A percentile compares a stretch with the other conserved stretches of the same genome.
phyloP scores from a whole-genome alignment of 2,888 invertebrate species.

The Nomada fabriciana region DNA sequence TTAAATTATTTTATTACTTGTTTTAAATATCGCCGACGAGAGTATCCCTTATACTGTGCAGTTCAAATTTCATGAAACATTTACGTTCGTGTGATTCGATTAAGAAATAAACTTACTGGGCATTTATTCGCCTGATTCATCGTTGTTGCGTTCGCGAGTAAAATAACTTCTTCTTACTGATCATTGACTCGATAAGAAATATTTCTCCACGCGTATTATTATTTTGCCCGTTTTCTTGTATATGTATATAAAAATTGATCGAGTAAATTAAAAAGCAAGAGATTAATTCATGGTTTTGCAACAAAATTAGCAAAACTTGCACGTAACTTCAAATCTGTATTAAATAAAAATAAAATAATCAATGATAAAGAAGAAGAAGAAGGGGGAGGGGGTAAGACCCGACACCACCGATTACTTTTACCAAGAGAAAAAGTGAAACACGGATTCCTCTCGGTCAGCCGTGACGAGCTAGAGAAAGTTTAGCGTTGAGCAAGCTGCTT shows the following conservation, averaged over 20 bases:
- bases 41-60: too few species aligned
- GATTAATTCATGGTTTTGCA: too few species aligned
- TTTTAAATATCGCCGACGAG: too few species aligned
- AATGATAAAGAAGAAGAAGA: not conserved
- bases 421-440: conserved; percentile 41
- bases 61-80: not conserved
- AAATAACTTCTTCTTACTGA: not conserved
- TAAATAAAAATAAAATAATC: not conserved
- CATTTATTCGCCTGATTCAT: not conserved
- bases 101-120: not conserved
- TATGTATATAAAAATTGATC: too few species aligned
- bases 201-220: not conserved
- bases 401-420: conserved; percentile 10
- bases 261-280: too few species aligned
- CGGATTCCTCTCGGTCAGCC: conserved; percentile 51
- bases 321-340: not conserved
- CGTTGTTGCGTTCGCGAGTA: not conserved
- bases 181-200: not conserved
- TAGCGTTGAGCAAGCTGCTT: conserved; percentile 66
- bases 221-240: too few species aligned
- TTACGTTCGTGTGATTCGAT: not conserved
- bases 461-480: conserved; percentile 72
- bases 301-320: too few species aligned
- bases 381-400: not conserved
- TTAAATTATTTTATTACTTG: too few species aligned